These are phyloP conservation scores for Rhopalosiphum nymphaeae DNA, from an alignment of 2,888 invertebrate species.

Conservation along the genomic window DNA sequence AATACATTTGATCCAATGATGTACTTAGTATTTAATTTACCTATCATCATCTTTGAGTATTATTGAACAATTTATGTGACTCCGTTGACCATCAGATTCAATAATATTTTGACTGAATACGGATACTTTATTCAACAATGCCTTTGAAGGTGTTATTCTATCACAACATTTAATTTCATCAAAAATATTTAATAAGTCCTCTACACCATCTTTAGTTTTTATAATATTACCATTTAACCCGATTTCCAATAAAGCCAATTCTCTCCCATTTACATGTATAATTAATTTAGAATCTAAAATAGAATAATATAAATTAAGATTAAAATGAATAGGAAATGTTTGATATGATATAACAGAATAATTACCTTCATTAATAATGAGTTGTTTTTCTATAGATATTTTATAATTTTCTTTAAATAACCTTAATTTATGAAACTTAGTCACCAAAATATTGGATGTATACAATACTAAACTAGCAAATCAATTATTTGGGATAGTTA, in stretches of 20 bases:
- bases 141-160: not conserved
- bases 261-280: not conserved
- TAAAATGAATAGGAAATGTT: not conserved
- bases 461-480: not conserved
- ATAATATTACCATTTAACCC: not conserved
- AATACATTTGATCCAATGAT: not conserved
- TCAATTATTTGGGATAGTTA: not conserved
- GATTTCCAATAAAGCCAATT: not conserved
- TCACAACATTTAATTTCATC: not conserved
- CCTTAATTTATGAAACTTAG: not conserved
- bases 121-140: not conserved
- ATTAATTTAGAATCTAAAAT: conserved; percentile 16
- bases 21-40: not conserved
- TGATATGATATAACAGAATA: not conserved
- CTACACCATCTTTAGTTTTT: not conserved
- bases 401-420: not conserved
- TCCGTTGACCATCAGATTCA: not conserved
- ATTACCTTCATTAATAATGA: not conserved
- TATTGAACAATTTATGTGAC: not conserved
- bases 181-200: not conserved
- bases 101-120: not conserved
- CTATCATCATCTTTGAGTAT: not conserved
- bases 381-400: not conserved
- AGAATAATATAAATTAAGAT: not conserved
- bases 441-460: not conserved